Evolutionary conservation across 2,888 invertebrate genomes (phyloP), one percentile per base, ranked within the genome.

Genomic region (Toxonevra muliebris): DNA sequence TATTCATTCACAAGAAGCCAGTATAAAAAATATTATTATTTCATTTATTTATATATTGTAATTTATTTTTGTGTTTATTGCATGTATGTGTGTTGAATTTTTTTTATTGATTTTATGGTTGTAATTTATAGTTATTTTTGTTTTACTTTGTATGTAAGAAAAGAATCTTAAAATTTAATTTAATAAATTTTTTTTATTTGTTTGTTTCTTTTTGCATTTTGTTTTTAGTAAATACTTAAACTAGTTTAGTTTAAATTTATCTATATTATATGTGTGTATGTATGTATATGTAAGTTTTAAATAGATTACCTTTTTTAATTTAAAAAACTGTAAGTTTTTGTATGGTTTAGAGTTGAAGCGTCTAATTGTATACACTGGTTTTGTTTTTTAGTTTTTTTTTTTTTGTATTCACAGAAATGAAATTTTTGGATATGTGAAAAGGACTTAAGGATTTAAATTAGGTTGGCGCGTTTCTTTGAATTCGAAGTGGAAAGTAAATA

Each of bases 1-100:
- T 58, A 65, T 69, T 53, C 54, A 68, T 70, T 53, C 68, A 64
- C 43, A 50, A 68, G 65, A 69, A 70, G 72, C 69, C 65, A 69
- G 72, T 70, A 72, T 50, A 70, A 72, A 66, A 72, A 70, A 68
- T 70, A 68, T 30, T 30, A 30, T 30, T 30, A 30, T 30, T 30
- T 30, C 7, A 30, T 2, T n/a, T n/a, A 48, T 30, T 30, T 30
- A 30, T 30, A 30, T 30, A 30, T 30, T 30, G 30, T 30, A 17
- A 53, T 53, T 17, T 17, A 54, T 53, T 52, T 57, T 70, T 66
- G 45, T 64, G 17, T 9, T 61, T 70, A 42, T 66, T 68, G 43
- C n/a, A n/a, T n/a, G n/a, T n/a, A n/a, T n/a, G n/a, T n/a, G n/a
- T n/a, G n/a, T n/a, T n/a, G n/a, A n/a, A n/a, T n/a, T 41, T 62